Evolutionary conservation across 37 sponge, comb jelly and placozoan genomes (phyloP).

Genomic region (Hexactinellida sp.): DNA sequence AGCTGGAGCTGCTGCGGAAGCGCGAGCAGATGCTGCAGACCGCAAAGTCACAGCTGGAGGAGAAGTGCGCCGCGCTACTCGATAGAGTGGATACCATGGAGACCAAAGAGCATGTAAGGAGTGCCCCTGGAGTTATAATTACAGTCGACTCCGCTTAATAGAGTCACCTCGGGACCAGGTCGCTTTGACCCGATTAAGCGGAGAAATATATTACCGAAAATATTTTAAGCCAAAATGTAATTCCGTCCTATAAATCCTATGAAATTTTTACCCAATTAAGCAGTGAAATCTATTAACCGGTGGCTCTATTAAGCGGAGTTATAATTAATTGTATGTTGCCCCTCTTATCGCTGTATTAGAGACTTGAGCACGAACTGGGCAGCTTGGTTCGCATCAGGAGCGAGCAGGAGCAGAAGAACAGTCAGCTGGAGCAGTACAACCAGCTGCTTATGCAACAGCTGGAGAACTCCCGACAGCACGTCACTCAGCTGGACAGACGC

Average conservation of each 20-base stretch:
- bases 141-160: too few relatives aligned
- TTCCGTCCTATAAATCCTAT: too few relatives aligned
- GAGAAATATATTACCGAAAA: too few relatives aligned
- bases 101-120: background rate
- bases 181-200: too few relatives aligned
- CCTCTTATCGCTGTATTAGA: background rate
- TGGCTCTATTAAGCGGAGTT: too few relatives aligned
- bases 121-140: too few relatives aligned
- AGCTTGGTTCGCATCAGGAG: background rate
- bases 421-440: slow-evolving; percentile 9
- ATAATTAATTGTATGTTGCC: too few relatives aligned
- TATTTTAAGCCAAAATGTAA: too few relatives aligned
- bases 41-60: background rate
- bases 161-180: too few relatives aligned
- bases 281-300: too few relatives aligned
- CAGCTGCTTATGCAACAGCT: background rate
- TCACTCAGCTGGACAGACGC: slow-evolving; percentile 4
- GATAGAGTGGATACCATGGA: background rate
- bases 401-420: background rate
- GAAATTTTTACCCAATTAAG: too few relatives aligned
- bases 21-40: slow-evolving; percentile 1
- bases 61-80: background rate
- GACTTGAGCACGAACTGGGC: background rate
- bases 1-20: background rate
- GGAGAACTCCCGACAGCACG: background rate